Percentiles rank a stretch among this genome's conserved stretches.
These are phyloP conservation scores for Coregonus clupeaformis DNA, from an alignment of 2,113 vertebrate genomes.

Conservation along the genomic window DNA sequence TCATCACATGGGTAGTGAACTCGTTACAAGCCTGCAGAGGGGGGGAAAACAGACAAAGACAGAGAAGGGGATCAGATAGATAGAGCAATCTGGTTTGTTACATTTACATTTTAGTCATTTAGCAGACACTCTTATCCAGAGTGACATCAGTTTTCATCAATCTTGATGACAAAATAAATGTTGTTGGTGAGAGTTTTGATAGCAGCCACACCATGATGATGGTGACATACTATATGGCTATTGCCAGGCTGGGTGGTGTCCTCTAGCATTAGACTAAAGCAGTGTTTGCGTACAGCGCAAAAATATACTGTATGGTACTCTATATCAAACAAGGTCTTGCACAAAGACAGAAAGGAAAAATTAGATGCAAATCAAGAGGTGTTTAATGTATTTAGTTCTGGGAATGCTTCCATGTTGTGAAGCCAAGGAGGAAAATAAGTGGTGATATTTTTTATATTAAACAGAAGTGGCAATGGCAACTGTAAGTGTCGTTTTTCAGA, in stretches of 20 bases:
- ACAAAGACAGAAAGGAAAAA: background rate
- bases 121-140: too few relatives aligned
- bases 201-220: background rate
- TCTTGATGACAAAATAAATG: background rate
- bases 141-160: too few relatives aligned
- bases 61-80: background rate
- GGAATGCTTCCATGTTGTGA: constrained; percentile 13
- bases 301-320: background rate
- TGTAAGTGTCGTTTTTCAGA: too few relatives aligned
- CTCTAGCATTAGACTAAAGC: background rate
- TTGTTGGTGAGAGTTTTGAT: background rate
- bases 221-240: background rate
- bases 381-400: constrained; percentile 26
- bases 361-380: constrained; percentile 5
- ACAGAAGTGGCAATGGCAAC: constrained; percentile 8
- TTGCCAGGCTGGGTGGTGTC: background rate
- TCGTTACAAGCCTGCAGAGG: constrained; percentile 89
- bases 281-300: background rate
- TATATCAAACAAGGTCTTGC: background rate
- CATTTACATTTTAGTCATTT: background rate
- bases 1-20: constrained; percentile 99
- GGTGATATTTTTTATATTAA: constrained; percentile 55
- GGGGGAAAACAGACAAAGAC: constrained; percentile 13
- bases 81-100: too few relatives aligned
- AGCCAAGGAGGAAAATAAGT: constrained; percentile 30